Evolutionary conservation across 1,140 invertebrate genomes (phyloP).

Genomic region (Drosophila seguyi): DNA sequence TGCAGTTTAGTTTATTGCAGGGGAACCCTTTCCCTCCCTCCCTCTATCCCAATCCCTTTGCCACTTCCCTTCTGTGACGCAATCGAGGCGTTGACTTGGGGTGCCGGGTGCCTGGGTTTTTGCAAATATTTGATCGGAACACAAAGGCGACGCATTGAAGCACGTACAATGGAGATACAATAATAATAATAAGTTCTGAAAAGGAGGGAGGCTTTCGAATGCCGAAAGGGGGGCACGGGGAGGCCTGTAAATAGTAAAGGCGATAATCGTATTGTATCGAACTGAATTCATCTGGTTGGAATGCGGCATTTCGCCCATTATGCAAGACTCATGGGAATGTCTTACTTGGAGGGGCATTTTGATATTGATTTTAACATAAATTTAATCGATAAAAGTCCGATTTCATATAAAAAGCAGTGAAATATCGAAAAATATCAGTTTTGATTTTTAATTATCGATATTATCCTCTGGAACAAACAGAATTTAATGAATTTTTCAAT

Average conservation of each 20-base stretch:
- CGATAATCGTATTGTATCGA: background rate
- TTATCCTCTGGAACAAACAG: too few species aligned
- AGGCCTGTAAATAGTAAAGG: conserved; percentile 1
- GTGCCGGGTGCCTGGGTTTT: conserved; percentile 4
- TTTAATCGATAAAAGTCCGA: background rate
- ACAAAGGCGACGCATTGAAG: conserved; percentile 75
- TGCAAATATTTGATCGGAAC: conserved; percentile 40
- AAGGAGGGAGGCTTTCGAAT: conserved; percentile 16
- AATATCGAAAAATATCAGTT: too few species aligned
- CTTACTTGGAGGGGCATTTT: background rate
- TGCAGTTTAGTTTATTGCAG: conserved; percentile 2
- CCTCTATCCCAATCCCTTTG: too few species aligned
- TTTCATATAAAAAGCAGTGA: background rate
- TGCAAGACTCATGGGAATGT: background rate
- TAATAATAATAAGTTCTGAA: conserved; percentile 13
- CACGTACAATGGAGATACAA: conserved; percentile 56
- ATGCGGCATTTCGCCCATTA: conserved; percentile 12
- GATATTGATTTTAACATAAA: background rate
- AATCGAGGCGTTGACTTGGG: conserved; percentile 27
- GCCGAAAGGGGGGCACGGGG: background rate
- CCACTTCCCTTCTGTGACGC: conserved; percentile 32
- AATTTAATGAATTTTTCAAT: too few species aligned
- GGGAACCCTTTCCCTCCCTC: background rate
- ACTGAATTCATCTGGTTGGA: conserved; percentile 19
- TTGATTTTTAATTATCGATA: too few species aligned